phyloP scores from a whole-genome alignment of 2,113 vertebrate species.

The Otocyon megalotis region DNA sequence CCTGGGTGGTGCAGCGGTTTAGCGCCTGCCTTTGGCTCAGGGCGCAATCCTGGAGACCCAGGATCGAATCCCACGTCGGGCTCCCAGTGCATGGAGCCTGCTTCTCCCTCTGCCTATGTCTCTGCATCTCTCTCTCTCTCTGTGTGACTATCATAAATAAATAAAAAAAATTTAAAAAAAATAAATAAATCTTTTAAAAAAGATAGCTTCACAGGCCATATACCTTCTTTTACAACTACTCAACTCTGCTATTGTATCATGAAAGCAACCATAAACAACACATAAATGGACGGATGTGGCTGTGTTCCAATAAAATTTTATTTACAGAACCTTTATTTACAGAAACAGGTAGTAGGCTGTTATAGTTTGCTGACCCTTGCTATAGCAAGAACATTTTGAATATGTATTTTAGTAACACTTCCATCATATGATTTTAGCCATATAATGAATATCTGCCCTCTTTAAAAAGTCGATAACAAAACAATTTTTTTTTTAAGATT shows the following conservation, averaged over 20 bases:
- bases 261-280: background rate
- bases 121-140: too few relatives aligned
- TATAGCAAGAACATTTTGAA: background rate
- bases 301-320: background rate
- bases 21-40: too few relatives aligned
- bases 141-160: too few relatives aligned
- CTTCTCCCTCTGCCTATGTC: too few relatives aligned
- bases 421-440: background rate
- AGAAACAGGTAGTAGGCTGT: background rate
- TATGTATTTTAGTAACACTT: background rate
- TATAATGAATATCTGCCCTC: background rate
- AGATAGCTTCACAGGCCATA: background rate
- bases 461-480: background rate
- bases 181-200: too few relatives aligned
- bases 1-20: too few relatives aligned
- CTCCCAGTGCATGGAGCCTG: too few relatives aligned
- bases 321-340: background rate
- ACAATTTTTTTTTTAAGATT: too few relatives aligned
- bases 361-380: background rate
- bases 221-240: background rate
- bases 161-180: too few relatives aligned
- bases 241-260: background rate
- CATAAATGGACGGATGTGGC: background rate
- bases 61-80: too few relatives aligned
- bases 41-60: too few relatives aligned